phyloP scores from a whole-genome alignment of 2,888 invertebrate species.

The Drosophila acutilabella region DNA sequence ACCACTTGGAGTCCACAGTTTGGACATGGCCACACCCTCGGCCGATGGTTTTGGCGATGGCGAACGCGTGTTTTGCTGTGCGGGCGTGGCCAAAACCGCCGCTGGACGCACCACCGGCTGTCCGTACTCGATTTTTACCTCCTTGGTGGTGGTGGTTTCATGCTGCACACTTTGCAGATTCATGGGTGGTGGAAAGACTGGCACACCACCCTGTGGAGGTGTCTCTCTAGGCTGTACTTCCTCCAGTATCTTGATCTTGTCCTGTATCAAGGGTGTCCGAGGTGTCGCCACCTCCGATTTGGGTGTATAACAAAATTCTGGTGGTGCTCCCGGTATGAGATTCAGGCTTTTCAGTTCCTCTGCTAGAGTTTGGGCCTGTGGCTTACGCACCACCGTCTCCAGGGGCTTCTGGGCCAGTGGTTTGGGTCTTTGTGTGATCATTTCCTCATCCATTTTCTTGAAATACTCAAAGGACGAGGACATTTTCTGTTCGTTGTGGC shows the following conservation, averaged over 20 bases:
- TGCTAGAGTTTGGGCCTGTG: slow-evolving; percentile 64
- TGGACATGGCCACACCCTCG: slow-evolving; percentile 89
- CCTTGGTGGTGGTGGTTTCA: slow-evolving; percentile 74
- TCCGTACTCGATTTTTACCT: slow-evolving; percentile 81
- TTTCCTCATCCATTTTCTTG: slow-evolving; percentile 86
- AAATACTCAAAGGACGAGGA: slow-evolving; percentile 89
- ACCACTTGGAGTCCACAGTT: slow-evolving; percentile 87
- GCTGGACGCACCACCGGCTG: slow-evolving; percentile 85
- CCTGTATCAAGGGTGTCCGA: slow-evolving; percentile 86
- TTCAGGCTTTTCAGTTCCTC: slow-evolving; percentile 85
- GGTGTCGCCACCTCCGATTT: slow-evolving; percentile 83
- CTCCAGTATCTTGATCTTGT: slow-evolving; percentile 87
- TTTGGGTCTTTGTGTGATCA: slow-evolving; percentile 57
- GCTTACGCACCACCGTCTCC: slow-evolving; percentile 64
- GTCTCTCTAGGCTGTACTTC: slow-evolving; percentile 87
- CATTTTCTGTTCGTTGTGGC: slow-evolving; percentile 87
- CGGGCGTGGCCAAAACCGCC: slow-evolving; percentile 77
- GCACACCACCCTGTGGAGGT: slow-evolving; percentile 87
- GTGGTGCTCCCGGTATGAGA: slow-evolving; percentile 89
- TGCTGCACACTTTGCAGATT: slow-evolving; percentile 70
- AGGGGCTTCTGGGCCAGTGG: slow-evolving; percentile 55
- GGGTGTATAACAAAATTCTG: slow-evolving; percentile 89
- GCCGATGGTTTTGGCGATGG: slow-evolving; percentile 87
- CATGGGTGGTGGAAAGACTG: slow-evolving; percentile 84
- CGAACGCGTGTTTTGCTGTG: slow-evolving; percentile 81